Evolutionary conservation across 2,888 invertebrate species (phyloP).

Genomic region (Eristalinus sepulchralis): DNA sequence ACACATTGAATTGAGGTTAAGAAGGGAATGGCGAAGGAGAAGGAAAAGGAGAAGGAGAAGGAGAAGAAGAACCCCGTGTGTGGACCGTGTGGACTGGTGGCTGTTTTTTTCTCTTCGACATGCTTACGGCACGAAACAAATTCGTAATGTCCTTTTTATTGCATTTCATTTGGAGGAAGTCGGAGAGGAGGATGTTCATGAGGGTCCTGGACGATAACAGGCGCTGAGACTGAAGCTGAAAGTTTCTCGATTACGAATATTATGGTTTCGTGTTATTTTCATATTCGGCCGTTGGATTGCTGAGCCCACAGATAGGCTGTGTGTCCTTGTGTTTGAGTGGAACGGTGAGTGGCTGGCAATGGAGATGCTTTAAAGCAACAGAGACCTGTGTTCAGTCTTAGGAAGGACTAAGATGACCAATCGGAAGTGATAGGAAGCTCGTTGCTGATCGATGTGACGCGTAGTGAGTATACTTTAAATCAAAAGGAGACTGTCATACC

Average conservation of each 20-base stretch:
- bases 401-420: no score
- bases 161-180: background rate
- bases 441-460: no score
- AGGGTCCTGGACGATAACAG: background rate
- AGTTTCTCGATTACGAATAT: slow-evolving; percentile 10
- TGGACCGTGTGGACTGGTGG: background rate
- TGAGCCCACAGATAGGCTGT: no score
- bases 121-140: slow-evolving; percentile 20
- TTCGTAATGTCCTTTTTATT: slow-evolving; percentile 32
- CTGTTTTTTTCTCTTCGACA: background rate
- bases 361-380: no score
- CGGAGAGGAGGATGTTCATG: background rate
- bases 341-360: background rate
- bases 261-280: slow-evolving; percentile 18
- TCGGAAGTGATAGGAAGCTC: no score
- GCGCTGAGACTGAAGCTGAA: background rate
- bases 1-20: background rate
- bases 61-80: background rate
- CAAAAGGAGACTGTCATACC: no score
- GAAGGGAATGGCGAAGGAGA: no score
- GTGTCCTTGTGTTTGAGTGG: background rate
- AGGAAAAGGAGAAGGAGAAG: no score
- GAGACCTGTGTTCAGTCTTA: no score
- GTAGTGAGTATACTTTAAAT: no score
- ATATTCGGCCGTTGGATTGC: background rate